Conservation (phyloP, 2,797 vertebrate species). For the Muscicapa comitata region DNA sequence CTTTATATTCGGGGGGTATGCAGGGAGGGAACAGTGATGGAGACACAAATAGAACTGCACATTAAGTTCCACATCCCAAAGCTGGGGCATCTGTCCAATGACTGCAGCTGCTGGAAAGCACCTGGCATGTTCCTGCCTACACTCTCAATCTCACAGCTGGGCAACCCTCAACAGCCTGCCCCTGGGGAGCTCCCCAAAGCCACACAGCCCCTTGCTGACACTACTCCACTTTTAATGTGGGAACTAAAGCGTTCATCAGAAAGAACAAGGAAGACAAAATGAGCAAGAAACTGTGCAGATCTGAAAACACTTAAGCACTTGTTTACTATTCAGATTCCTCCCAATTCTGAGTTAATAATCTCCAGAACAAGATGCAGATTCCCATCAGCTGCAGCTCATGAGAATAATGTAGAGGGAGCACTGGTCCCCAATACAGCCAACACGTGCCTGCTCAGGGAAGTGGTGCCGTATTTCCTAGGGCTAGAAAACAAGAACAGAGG, state of each 20-base stretch:
- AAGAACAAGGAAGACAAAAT: not conserved
- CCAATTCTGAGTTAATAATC: not conserved
- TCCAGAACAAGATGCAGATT: not conserved
- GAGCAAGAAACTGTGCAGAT: not conserved
- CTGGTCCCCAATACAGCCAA: not conserved
- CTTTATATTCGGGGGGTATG: not conserved
- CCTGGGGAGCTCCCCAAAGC: not conserved
- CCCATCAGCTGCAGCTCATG: not conserved
- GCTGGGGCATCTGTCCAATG: not conserved
- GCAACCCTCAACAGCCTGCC: not conserved
- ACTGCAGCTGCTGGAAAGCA: not conserved
- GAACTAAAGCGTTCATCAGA: not conserved
- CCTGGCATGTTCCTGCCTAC: rapidly evolving
- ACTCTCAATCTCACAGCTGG: not conserved
- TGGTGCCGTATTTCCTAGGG: not conserved
- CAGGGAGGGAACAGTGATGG: rapidly evolving
- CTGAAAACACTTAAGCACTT: not conserved
- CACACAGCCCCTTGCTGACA: not conserved
- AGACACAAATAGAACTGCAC: not conserved
- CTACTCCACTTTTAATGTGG: not conserved
- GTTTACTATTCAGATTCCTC: not conserved
- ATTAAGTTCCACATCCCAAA: not conserved
- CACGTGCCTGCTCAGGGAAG: not conserved
- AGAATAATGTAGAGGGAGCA: rapidly evolving
- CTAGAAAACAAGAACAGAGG: not conserved